phyloP scores from a whole-genome alignment of 2,888 invertebrate species.

The Lamellibrachia columna region DNA sequence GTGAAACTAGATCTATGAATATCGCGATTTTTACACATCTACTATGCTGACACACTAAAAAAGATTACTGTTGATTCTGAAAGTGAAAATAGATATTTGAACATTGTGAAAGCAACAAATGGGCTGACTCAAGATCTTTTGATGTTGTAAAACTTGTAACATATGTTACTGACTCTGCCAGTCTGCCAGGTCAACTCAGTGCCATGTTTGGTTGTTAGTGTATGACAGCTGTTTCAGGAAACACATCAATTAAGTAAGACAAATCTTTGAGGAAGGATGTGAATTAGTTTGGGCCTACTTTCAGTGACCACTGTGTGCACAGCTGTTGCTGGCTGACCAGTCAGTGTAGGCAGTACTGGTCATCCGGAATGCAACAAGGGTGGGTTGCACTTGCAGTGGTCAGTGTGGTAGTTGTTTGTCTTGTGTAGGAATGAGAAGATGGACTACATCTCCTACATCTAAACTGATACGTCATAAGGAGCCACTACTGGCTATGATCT shows the following conservation, averaged over 20 bases:
- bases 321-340: not conserved
- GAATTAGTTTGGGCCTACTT: not conserved
- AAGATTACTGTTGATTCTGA: not conserved
- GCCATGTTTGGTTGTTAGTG: too few relatives aligned
- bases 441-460: not conserved
- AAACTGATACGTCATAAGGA: too few relatives aligned
- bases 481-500: too few relatives aligned
- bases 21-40: too few relatives aligned
- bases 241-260: not conserved
- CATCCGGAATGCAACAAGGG: not conserved
- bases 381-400: not conserved
- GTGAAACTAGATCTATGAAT: not conserved
- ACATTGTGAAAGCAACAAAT: too few relatives aligned
- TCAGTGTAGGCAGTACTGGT: not conserved
- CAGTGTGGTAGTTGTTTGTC: not conserved
- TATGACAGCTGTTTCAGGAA: not conserved
- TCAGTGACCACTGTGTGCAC: not conserved
- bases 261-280: not conserved
- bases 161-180: too few relatives aligned
- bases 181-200: too few relatives aligned
- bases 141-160: too few relatives aligned
- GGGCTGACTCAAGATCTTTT: too few relatives aligned
- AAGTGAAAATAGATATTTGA: not conserved
- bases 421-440: not conserved
- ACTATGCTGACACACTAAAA: too few relatives aligned